A percentile compares a stretch with the other conserved stretches of the same genome.
These are phyloP conservation scores for Centruroides sculpturatus DNA, from an alignment of 1,140 invertebrate species.

Conservation along the genomic window DNA sequence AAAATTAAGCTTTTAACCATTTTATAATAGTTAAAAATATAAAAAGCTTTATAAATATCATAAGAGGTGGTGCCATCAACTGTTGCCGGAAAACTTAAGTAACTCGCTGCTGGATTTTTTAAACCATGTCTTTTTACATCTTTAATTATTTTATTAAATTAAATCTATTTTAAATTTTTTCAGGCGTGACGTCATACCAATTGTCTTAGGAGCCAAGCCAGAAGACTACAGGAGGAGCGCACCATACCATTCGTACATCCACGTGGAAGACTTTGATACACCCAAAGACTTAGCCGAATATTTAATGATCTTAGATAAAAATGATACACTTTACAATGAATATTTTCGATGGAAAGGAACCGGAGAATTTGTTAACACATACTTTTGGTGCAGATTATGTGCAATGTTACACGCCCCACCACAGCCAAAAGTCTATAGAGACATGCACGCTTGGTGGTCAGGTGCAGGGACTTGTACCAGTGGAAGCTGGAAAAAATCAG, in stretches of 20 bases:
- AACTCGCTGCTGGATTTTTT: too few relatives aligned
- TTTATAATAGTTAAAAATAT: too few relatives aligned
- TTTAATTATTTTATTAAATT: too few relatives aligned
- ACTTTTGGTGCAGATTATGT: conserved; percentile 89
- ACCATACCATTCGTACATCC: conserved; percentile 76
- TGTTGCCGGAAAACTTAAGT: too few relatives aligned
- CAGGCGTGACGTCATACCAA: conserved; percentile 74
- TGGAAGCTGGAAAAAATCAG: too few relatives aligned
- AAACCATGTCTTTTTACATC: too few relatives aligned
- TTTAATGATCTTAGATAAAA: conserved; percentile 64
- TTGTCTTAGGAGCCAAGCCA: conserved; percentile 87
- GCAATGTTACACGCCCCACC: conserved; percentile 63
- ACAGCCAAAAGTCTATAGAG: conserved; percentile 35
- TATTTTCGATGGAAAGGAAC: conserved; percentile 83
- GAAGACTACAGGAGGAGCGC: conserved; percentile 75
- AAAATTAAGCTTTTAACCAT: too few relatives aligned
- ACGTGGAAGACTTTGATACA: conserved; percentile 83
- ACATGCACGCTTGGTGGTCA: conserved; percentile 32
- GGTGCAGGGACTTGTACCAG: conserved; percentile 8
- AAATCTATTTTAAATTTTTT: conserved; percentile 11
- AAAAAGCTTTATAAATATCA: too few relatives aligned
- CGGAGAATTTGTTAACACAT: conserved; percentile 86
- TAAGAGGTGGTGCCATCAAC: too few relatives aligned
- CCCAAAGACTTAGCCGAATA: conserved; percentile 71
- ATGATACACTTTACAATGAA: conserved; percentile 77